Evolutionary conservation across 2,113 vertebrate genomes (phyloP), one percentile per base, ranked within the genome.

Genomic region (Mus spicilegus): DNA sequence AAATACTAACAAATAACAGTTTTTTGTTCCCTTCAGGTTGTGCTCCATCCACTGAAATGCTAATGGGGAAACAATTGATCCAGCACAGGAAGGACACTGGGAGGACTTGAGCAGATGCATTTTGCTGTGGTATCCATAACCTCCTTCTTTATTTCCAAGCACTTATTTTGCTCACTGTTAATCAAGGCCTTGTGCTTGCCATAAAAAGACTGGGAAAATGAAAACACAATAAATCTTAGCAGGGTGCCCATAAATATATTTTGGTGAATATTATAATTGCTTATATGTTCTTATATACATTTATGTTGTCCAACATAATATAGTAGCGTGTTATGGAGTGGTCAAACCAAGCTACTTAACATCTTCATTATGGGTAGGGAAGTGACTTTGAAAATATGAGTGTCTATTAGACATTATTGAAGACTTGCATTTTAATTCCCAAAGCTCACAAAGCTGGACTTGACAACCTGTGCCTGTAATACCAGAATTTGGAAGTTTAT

Each of bases 1-100:
- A 78, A 93, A 80, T 36, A n/a, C 49, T 26, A 77, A 3, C 30
- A 87, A 85, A 92, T 84, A 73, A 61, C 1, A 36, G 11, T 36
- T 58, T 61, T 58, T 67, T 8, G 9, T 75, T 56, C 3, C 4
- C 6, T 76, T 49, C 72, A 63, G 0, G 51, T 17, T 51, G 0
- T 24, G 13, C 1, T 4, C 0, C 70, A 28, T 0, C 19, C 13
- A 24, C 72, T 20, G n/a, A 63, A 56, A 36, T 22, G 26, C 6
- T 19, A 12, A 19, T 39, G 10, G 7, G 39, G 14, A 90, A 46
- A 22, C 17, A 67, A n/a, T 2, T 46, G 49, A 51, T 7, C 91
- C 20, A 39, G 13, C 51, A 6, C 22, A 39, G 9, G 63, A 24
- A 65, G 24, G 63, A 10, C 8, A 12, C 12, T 46, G 42, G 28